A percentile compares a stretch with the other conserved stretches of the same genome.
phyloP scores from a whole-genome alignment of 2,888 invertebrate species.

The Neoascia interrupta region DNA sequence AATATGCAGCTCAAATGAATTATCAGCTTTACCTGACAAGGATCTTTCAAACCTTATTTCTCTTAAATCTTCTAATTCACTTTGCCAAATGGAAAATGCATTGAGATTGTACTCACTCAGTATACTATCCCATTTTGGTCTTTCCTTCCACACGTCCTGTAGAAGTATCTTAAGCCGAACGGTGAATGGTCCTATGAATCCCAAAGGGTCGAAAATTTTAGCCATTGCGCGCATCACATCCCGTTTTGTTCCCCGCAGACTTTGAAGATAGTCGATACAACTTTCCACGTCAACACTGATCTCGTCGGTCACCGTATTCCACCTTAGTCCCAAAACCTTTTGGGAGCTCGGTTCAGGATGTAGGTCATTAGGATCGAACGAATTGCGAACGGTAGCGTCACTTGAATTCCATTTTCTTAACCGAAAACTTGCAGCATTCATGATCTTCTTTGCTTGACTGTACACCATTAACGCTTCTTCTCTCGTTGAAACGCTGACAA shows the following conservation, averaged over 20 bases:
- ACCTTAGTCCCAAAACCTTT: constrained; percentile 51
- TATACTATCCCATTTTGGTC: constrained; percentile 2
- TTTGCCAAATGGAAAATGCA: not conserved
- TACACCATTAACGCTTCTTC: not conserved
- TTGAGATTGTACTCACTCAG: not conserved
- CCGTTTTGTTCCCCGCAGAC: constrained; percentile 4
- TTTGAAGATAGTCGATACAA: constrained; percentile 14
- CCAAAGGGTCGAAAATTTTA: constrained; percentile 36
- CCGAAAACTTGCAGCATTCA: constrained; percentile 49
- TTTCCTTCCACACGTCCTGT: constrained; percentile 6
- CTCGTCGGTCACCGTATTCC: constrained; percentile 28
- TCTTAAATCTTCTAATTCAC: not conserved
- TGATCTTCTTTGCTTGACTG: constrained; percentile 33
- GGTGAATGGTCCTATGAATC: constrained; percentile 42
- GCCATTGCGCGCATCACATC: constrained; percentile 18
- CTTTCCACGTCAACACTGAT: not conserved
- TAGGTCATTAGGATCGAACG: not conserved
- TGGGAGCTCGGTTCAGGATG: not conserved
- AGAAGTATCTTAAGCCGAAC: constrained; percentile 31
- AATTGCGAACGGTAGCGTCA: not conserved
- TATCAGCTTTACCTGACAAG: not conserved
- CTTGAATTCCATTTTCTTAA: constrained; percentile 64
- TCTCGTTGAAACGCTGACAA: not conserved
- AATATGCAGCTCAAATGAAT: constrained; percentile 4
- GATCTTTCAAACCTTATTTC: not conserved